These are phyloP conservation scores for Phrynocephalus versicolor DNA, from an alignment of 2,113 vertebrate species.

Conservation along the genomic window DNA sequence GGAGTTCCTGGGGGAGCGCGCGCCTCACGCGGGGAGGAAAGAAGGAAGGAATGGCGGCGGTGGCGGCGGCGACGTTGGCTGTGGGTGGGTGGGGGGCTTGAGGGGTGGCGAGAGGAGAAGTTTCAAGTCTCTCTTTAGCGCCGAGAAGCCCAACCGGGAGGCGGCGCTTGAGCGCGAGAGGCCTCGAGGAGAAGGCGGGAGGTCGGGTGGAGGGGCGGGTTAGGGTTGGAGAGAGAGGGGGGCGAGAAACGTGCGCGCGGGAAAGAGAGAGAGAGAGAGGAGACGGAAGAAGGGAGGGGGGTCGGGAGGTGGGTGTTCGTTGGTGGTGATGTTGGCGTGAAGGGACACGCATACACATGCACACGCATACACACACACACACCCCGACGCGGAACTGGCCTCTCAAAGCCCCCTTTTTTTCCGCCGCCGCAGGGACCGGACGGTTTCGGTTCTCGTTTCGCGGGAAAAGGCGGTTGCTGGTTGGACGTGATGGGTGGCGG, in stretches of 20 bases:
- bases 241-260: background rate
- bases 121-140: background rate
- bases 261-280: background rate
- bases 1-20: background rate
- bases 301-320: background rate
- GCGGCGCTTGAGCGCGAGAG: background rate
- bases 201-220: background rate
- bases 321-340: conserved; percentile 28
- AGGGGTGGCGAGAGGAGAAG: background rate
- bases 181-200: background rate
- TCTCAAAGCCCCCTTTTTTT: too few species aligned
- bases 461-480: background rate
- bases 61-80: too few species aligned
- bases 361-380: too few species aligned
- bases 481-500: background rate
- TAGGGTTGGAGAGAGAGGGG: background rate
- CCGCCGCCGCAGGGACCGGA: background rate
- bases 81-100: too few species aligned
- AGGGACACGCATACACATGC: too few species aligned
- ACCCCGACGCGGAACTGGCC: background rate
- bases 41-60: too few species aligned
- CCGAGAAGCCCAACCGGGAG: background rate
- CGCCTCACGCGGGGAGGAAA: too few species aligned
- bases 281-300: too few species aligned
- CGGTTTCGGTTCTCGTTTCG: background rate